Evolutionary conservation across 2,797 vertebrate genomes (phyloP).

Genomic region (Alfaro cultratus): DNA sequence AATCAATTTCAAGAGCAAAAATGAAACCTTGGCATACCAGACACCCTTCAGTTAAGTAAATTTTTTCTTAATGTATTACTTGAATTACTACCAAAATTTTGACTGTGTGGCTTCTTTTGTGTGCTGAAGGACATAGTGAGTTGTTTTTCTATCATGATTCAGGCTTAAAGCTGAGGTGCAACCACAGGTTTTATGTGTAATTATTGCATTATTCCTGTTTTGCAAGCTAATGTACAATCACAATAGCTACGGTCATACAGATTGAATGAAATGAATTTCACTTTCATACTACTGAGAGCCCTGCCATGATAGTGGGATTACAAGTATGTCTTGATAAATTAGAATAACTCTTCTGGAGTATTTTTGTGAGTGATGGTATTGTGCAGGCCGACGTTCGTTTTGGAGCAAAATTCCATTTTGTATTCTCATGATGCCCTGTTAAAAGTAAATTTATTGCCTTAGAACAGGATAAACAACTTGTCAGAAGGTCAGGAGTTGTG

Average conservation of each 20-base stretch:
- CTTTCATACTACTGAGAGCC: background rate
- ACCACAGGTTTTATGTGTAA: background rate
- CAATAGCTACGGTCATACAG: background rate
- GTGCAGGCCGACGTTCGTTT: background rate
- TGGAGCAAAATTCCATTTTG: slow-evolving; percentile 1
- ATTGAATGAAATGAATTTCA: background rate
- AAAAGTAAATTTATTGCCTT: slow-evolving; percentile 20
- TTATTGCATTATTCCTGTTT: background rate
- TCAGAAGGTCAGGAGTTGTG: slow-evolving; percentile 43
- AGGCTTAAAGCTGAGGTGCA: background rate
- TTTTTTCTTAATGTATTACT: background rate
- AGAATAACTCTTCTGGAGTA: background rate
- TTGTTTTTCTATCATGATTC: background rate
- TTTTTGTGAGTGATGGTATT: background rate
- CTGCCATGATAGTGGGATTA: background rate
- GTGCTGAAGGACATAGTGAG: background rate
- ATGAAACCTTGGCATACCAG: background rate
- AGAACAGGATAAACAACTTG: slow-evolving; percentile 49
- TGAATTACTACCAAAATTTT: background rate
- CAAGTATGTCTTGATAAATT: background rate
- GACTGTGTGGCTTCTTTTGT: background rate
- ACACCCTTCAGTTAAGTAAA: background rate
- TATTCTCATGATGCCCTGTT: slow-evolving; percentile 19
- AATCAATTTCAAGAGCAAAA: background rate
- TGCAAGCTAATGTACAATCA: background rate